Base-by-base conservation (phyloP, 2,888 invertebrate genomes). In the Cheilosia grossa region DNA sequence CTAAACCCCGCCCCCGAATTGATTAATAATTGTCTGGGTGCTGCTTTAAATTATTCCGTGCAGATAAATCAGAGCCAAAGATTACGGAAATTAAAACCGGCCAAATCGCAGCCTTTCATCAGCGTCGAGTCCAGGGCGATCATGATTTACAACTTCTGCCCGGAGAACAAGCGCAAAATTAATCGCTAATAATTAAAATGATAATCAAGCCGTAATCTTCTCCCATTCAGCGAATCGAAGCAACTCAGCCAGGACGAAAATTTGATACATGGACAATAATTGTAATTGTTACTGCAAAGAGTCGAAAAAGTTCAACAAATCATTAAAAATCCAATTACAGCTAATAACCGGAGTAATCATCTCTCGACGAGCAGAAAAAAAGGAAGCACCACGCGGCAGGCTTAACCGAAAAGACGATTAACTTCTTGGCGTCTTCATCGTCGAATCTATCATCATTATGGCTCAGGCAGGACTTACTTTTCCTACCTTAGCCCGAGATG, bases 311-410 rank as follows among this genome's bases (percentile, higher is more conserved):
- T 81, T 81, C 66, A 85, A 77, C 81, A 85, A 80, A 85, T 85
- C 75, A 85, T 85, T 81, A 85, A 85, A 85, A 85, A 85, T 85
- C 85, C 85, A 85, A 85, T 85, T 85, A 85, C 63, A 58, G 56
- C 77, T 72, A 85, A 85, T 85, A 85, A 80, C 85, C 70, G 70
- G 49, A 63, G 81, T 81, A 85, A 85, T 85, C 66, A 81, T 64
- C 69, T 78, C 49, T 44, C 44, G 63, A 37, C 40, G 63, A 51
- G 67, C 40, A 53, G 13, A 47, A 51, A 19, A 17, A 10, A 49
- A n/a, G 10, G 19, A 2, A 27, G 27, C 27, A 6, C 27, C 6
- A 13, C 49, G n/a, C 10, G 30, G 27, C 21, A 30, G 51, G 42
- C 54, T 58, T 40, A 40, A 66, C 70, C 75, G 37, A 77, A 85